A percentile compares a stretch with the other conserved stretches of the same genome.
These are phyloP conservation scores for Drosophila ochracea DNA, from an alignment of 2,888 invertebrate genomes.

Conservation along the genomic window DNA sequence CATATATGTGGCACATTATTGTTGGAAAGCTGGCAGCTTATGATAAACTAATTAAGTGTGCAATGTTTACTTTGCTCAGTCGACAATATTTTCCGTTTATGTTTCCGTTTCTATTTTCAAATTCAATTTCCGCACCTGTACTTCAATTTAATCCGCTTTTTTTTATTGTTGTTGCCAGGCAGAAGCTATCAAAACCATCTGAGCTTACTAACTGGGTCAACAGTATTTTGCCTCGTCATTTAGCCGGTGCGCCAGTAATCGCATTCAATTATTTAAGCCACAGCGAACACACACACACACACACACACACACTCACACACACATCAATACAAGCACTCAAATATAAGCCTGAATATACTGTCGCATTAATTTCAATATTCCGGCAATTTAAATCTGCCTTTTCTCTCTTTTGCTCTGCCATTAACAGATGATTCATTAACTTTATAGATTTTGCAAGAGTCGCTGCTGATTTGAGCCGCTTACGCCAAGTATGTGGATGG, in stretches of 20 bases:
- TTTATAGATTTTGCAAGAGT: slow-evolving; percentile 50
- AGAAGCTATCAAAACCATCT: slow-evolving; percentile 50
- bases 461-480: slow-evolving; percentile 46
- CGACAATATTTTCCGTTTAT: slow-evolving; percentile 55
- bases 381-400: slow-evolving; percentile 63
- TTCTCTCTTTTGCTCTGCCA: slow-evolving; percentile 32
- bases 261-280: slow-evolving; percentile 72
- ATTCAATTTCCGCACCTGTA: slow-evolving; percentile 74
- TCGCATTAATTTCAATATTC: slow-evolving; percentile 70
- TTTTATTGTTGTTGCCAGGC: not conserved
- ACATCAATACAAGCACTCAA: not conserved
- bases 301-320: not conserved
- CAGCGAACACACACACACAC: slow-evolving; percentile 25
- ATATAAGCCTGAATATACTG: slow-evolving; percentile 24
- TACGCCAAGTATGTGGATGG: slow-evolving; percentile 12
- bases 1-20: not conserved
- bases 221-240: slow-evolving; percentile 61
- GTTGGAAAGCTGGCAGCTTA: slow-evolving; percentile 19
- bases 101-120: slow-evolving; percentile 29
- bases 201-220: slow-evolving; percentile 70
- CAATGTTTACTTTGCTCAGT: slow-evolving; percentile 35
- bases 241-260: slow-evolving; percentile 60
- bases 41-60: slow-evolving; percentile 52
- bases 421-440: slow-evolving; percentile 57
- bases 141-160: slow-evolving; percentile 65